Conservation (phyloP, 92 coral and sea anemone species). For the Zoanthus solanderi region DNA sequence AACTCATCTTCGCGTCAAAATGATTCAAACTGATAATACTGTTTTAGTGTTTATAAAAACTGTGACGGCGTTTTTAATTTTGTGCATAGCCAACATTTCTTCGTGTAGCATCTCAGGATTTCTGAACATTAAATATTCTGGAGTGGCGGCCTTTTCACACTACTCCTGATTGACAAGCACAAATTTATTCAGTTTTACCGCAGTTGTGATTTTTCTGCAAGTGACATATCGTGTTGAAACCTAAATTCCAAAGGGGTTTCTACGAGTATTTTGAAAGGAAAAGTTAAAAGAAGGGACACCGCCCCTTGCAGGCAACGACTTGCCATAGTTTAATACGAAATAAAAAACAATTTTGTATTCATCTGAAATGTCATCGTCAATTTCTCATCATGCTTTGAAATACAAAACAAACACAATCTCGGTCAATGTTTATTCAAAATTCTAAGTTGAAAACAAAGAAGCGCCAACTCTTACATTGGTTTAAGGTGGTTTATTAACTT, state of each 20-base stretch:
- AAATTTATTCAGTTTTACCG: background rate
- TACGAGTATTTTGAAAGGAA: background rate
- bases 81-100: background rate
- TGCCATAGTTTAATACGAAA: slow-evolving; percentile 20
- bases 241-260: slow-evolving; percentile 17
- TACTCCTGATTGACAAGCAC: slow-evolving; percentile 23
- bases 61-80: background rate
- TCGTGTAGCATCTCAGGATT: background rate
- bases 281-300: slow-evolving; percentile 11
- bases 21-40: no score
- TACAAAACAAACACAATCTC: slow-evolving; percentile 76
- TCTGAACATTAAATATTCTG: slow-evolving; percentile 3
- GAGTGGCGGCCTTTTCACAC: slow-evolving; percentile 24
- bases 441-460: slow-evolving; percentile 62
- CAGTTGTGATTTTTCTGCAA: background rate
- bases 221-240: slow-evolving; percentile 18
- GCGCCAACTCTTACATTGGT: slow-evolving; percentile 62
- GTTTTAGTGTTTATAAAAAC: background rate
- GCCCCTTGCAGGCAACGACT: slow-evolving; percentile 25
- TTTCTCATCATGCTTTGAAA: slow-evolving; percentile 52
- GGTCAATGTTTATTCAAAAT: slow-evolving; percentile 81
- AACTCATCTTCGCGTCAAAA: slow-evolving; percentile 5
- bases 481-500: slow-evolving; percentile 59
- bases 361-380: slow-evolving; percentile 45
- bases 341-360: slow-evolving; percentile 37